A percentile compares a stretch with the other conserved stretches of the same genome.
These are phyloP conservation scores for Hypotaenidia okinawae DNA, from an alignment of 2,797 vertebrate species.

Conservation along the genomic window DNA sequence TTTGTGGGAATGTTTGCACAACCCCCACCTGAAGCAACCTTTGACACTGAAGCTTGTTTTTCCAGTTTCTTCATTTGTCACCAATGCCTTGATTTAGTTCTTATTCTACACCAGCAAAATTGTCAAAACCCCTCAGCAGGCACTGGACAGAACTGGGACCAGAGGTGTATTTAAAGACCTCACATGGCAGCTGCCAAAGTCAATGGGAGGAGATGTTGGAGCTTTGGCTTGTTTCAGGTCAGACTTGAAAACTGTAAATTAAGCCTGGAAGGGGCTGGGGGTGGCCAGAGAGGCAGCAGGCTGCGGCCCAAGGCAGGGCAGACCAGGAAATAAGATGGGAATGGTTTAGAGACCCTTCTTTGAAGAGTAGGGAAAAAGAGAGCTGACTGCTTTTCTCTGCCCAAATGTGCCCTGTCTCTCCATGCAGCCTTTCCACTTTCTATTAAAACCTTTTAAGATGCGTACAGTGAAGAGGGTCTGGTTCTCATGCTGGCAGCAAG, in stretches of 20 bases:
- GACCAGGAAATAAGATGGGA: background rate
- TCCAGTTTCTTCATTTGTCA: background rate
- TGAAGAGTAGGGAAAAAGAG: background rate
- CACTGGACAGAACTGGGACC: background rate
- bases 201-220: background rate
- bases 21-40: background rate
- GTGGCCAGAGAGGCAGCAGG: rapidly evolving
- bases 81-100: background rate
- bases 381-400: background rate
- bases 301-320: background rate
- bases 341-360: background rate
- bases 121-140: background rate
- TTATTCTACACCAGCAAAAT: background rate
- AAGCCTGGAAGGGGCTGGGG: background rate
- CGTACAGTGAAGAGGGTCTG: background rate
- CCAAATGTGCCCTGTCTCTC: rapidly evolving
- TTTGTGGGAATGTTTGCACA: background rate
- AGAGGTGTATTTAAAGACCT: background rate
- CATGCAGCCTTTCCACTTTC: background rate
- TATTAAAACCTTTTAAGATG: background rate
- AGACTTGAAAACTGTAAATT: background rate
- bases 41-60: constrained; percentile 5
- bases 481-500: background rate
- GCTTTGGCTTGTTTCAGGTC: background rate
- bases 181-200: background rate